These are phyloP conservation scores for Herpailurus yagouaroundi DNA, from an alignment of 2,113 vertebrate species.

Conservation along the genomic window DNA sequence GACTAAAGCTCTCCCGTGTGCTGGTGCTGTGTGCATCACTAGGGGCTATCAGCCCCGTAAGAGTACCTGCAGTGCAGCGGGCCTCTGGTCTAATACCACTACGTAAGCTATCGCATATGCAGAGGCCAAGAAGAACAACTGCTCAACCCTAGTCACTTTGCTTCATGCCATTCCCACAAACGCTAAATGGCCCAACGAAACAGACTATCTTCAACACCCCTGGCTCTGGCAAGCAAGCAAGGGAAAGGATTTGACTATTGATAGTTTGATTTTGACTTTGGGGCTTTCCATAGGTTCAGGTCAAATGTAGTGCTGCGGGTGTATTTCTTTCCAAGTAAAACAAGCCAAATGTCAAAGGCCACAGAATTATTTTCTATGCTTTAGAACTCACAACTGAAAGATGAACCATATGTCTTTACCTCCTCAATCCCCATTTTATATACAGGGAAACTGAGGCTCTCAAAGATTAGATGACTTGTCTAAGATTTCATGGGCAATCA, in stretches of 20 bases:
- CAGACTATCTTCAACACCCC: conserved; percentile 19
- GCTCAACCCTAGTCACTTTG: neutral
- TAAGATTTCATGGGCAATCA: neutral
- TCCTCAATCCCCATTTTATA: conserved; percentile 9
- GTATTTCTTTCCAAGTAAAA: conserved; percentile 55
- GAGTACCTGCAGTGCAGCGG: conserved; percentile 15
- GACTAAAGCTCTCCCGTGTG: neutral
- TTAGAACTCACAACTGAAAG: conserved; percentile 9
- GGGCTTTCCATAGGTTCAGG: conserved; percentile 57
- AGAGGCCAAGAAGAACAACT: conserved; percentile 49
- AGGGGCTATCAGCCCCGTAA: neutral
- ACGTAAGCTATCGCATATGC: conserved; percentile 52
- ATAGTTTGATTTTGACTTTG: conserved; percentile 55
- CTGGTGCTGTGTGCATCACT: neutral
- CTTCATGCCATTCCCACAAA: conserved; percentile 59
- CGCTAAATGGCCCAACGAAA: conserved; percentile 30
- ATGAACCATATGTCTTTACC: neutral
- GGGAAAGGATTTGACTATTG: conserved; percentile 67
- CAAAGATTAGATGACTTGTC: neutral
- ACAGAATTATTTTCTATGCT: conserved; percentile 49
- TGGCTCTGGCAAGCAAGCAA: conserved; percentile 61
- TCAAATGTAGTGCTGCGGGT: conserved; percentile 44
- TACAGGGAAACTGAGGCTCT: neutral
- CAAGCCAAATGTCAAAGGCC: conserved; percentile 51
- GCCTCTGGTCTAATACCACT: conserved; percentile 34